A percentile compares a stretch with the other conserved stretches of the same genome.
Conservation (phyloP, 2,888 invertebrate genomes). For the Macrosiphum euphorbiae region DNA sequence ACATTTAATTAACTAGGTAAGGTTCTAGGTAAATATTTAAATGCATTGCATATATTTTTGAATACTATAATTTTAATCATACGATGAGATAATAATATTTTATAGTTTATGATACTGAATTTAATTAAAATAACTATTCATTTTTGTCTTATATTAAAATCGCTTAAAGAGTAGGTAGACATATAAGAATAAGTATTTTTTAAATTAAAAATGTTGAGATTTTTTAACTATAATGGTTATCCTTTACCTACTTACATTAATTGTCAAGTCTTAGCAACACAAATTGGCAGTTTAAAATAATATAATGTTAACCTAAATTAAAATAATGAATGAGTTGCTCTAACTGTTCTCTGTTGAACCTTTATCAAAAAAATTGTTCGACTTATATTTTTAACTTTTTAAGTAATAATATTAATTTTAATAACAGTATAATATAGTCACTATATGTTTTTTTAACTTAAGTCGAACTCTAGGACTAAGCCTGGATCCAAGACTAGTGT, state of each 20-base stretch:
- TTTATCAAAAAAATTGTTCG: not conserved
- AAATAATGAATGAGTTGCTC: not conserved
- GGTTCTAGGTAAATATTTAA: not conserved
- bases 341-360: not conserved
- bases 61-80: not conserved
- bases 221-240: not conserved
- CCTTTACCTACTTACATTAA: not conserved
- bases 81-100: not conserved
- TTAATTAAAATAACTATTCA: not conserved
- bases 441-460: not conserved
- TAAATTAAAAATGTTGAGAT: not conserved
- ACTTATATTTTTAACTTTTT: not conserved
- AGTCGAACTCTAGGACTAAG: not conserved
- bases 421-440: not conserved
- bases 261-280: not conserved
- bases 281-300: not conserved
- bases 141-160: not conserved
- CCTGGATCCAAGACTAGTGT: not conserved
- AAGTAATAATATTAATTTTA: not conserved
- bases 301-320: not conserved
- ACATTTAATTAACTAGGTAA: not conserved
- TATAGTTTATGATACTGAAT: not conserved
- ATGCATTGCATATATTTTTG: not conserved
- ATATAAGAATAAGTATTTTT: not conserved
- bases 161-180: not conserved